Evolutionary conservation across 2,888 invertebrate genomes (phyloP).

Genomic region (Volucella inflata): DNA sequence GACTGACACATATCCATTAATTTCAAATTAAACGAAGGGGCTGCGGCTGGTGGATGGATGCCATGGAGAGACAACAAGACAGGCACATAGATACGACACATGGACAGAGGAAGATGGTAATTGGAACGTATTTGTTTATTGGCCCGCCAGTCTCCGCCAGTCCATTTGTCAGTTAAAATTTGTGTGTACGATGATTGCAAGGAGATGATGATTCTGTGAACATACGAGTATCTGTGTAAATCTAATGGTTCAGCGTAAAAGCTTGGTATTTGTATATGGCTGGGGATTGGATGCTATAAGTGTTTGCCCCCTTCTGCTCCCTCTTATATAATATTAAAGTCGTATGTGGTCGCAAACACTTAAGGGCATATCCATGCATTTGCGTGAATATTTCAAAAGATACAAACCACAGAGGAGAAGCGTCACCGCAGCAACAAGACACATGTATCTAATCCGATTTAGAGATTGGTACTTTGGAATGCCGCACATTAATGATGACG

Average conservation of each 20-base stretch:
- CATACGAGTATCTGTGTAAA: slow-evolving; percentile 41
- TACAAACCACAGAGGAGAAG: slow-evolving; percentile 34
- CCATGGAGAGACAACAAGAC: not conserved
- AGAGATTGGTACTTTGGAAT: slow-evolving; percentile 46
- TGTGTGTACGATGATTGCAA: not conserved
- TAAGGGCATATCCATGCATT: slow-evolving; percentile 65
- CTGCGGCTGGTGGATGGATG: not conserved
- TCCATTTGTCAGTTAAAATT: slow-evolving; percentile 59
- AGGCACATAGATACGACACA: slow-evolving; percentile 11
- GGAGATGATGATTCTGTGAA: slow-evolving; percentile 28
- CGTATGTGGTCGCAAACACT: slow-evolving; percentile 61
- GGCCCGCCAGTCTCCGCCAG: slow-evolving; percentile 64
- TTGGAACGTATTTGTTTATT: slow-evolving; percentile 75
- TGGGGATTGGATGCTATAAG: not conserved
- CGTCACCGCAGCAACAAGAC: slow-evolving; percentile 59
- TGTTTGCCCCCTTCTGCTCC: not conserved
- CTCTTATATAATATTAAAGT: slow-evolving; percentile 7
- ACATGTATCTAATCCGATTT: slow-evolving; percentile 73
- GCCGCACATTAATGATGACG: slow-evolving; percentile 71
- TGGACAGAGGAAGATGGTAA: slow-evolving; percentile 66
- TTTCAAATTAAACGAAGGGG: slow-evolving; percentile 69
- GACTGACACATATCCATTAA: slow-evolving; percentile 76
- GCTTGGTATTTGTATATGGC: slow-evolving; percentile 46
- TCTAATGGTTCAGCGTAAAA: slow-evolving; percentile 35
- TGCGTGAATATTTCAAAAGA: slow-evolving; percentile 72